These are phyloP conservation scores for Sceliomorpha sp. DNA, from an alignment of 2,888 invertebrate genomes.

Conservation along the genomic window DNA sequence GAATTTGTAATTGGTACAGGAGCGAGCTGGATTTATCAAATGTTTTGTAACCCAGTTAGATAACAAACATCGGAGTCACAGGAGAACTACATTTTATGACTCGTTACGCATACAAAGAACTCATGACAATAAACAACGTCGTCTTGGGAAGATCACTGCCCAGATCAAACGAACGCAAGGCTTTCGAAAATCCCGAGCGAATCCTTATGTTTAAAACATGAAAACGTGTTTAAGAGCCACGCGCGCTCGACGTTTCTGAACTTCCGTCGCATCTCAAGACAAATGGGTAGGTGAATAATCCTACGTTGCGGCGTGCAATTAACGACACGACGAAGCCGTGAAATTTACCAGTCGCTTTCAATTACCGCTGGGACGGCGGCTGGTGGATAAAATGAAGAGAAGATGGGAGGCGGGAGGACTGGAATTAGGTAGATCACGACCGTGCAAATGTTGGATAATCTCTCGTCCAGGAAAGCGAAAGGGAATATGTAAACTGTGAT, in stretches of 20 bases:
- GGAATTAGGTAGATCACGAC: too few species aligned
- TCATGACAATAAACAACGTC: conserved; percentile 15
- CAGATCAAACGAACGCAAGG: conserved; percentile 23
- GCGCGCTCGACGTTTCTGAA: neutral
- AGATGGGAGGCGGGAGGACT: neutral
- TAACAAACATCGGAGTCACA: too few species aligned
- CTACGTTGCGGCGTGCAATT: conserved; percentile 17
- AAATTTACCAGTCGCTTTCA: neutral
- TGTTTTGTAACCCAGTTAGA: too few species aligned
- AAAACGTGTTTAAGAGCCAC: neutral
- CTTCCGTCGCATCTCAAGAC: conserved; percentile 14
- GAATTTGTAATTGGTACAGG: too few species aligned
- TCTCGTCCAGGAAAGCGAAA: too few species aligned
- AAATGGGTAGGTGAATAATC: neutral
- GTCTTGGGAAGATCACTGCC: conserved; percentile 18
- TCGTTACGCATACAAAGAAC: too few species aligned
- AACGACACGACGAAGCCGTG: neutral
- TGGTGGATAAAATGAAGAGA: too few species aligned
- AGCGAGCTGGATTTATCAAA: too few species aligned
- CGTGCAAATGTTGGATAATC: too few species aligned
- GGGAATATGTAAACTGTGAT: too few species aligned
- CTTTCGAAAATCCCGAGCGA: conserved; percentile 43
- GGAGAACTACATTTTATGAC: too few species aligned
- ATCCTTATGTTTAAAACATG: conserved; percentile 26
- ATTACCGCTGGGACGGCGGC: too few species aligned